These are phyloP conservation scores for Whitmania pigra DNA, from an alignment of 1,140 invertebrate species.

Conservation along the genomic window DNA sequence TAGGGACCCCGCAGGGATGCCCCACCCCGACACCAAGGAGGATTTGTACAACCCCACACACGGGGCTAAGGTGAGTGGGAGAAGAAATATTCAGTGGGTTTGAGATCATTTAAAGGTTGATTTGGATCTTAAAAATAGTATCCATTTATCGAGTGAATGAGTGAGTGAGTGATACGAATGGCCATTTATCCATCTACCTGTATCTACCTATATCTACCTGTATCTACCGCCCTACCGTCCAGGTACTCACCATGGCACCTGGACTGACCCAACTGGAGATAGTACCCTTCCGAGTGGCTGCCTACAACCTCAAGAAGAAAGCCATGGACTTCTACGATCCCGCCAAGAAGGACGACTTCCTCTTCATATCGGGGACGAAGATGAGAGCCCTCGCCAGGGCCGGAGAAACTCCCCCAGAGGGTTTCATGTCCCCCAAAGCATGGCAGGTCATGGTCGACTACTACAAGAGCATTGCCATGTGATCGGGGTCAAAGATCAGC, in stretches of 20 bases:
- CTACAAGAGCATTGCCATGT: constrained; percentile 19
- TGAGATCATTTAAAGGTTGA: background rate
- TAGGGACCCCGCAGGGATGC: constrained; percentile 90
- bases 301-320: constrained; percentile 71
- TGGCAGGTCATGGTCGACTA: constrained; percentile 25
- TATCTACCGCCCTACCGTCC: constrained; percentile 19
- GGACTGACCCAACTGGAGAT: constrained; percentile 81
- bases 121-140: background rate
- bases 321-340: constrained; percentile 91
- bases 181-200: background rate
- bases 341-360: constrained; percentile 65
- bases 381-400: constrained; percentile 76
- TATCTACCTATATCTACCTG: background rate
- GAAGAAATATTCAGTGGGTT: too few species aligned
- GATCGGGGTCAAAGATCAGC: background rate
- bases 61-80: constrained; percentile 60
- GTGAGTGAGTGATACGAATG: too few species aligned
- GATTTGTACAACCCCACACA: constrained; percentile 89
- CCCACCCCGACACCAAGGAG: constrained; percentile 72
- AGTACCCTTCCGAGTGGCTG: constrained; percentile 91
- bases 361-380: constrained; percentile 93
- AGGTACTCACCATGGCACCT: constrained; percentile 74
- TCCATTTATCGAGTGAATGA: background rate
- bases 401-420: constrained; percentile 74
- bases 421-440: constrained; percentile 76